Evolutionary conservation across 2,797 vertebrate species (phyloP), one percentile per base, ranked within the genome.

Genomic region (Cygnus olor): DNA sequence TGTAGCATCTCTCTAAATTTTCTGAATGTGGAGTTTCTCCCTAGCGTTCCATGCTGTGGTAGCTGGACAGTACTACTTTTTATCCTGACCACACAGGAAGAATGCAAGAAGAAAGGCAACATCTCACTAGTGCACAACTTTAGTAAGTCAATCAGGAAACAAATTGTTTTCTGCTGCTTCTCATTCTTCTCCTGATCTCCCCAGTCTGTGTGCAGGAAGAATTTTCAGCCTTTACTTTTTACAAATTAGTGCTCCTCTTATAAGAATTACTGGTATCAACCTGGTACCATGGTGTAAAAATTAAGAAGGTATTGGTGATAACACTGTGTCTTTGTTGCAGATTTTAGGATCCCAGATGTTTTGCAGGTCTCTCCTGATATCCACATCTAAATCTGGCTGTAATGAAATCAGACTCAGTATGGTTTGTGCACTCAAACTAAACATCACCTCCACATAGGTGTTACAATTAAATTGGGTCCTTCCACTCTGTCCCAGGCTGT

Each of bases 41-140:
- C 72, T 89, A 54, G 27, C 32, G 56, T 85, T 76, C 32, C 24
- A 88, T 81, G 19, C 45, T 85, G 40, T 42, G 49, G 63, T 61
- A 89, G 49, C 54, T 85, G 68, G 34, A 74, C 11, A 68, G 63
- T 58, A 42, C 49, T 76, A 54, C 18, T 85, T 92, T 93, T 65
- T 80, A 14, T 73, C 30, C 60, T 47, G 80, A 82, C 66, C 79
- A 88, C 82, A 91, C 87, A 88, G 47, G 84, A 88, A 95, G 85
- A 93, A 88, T 72, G 47, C 56, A 93, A 13, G 81, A 93, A 76
- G 80, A 84, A 72, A 90, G 74, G 56, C 44, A 80, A 86, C 36
- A 80, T 85, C 88, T 95, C 76, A 57, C 57, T 77, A 74, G 36
- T 60, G 38, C 36, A 73, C 6, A 77, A 68, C 34, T 85, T 90